These are phyloP conservation scores for Isotomurus palustris DNA, from an alignment of 2,888 invertebrate species.

Conservation along the genomic window DNA sequence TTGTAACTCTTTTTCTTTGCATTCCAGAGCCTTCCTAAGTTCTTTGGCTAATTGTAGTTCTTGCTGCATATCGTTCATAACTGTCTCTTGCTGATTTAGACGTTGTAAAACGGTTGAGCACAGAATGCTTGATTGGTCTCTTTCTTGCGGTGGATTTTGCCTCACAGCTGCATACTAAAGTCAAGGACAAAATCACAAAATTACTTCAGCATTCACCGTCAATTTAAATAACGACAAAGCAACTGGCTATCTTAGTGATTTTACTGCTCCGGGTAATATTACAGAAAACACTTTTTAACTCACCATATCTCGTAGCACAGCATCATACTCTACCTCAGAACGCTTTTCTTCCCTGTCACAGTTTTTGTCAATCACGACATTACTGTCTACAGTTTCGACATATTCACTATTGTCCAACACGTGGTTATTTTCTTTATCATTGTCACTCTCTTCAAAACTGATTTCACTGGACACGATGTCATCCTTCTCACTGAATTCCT, in stretches of 20 bases:
- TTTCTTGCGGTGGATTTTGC: neutral
- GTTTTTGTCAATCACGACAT: neutral
- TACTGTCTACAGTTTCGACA: neutral
- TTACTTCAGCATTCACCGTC: neutral
- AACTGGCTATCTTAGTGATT: too few species aligned
- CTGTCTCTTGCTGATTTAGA: neutral
- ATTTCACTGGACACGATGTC: too few species aligned
- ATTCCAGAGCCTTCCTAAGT: neutral
- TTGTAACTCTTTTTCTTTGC: neutral
- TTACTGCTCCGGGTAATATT: too few species aligned
- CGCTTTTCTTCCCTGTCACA: neutral
- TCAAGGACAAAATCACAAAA: neutral
- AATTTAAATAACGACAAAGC: neutral
- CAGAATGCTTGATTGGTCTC: neutral
- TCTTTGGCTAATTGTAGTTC: neutral
- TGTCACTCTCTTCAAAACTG: neutral
- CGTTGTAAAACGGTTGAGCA: neutral
- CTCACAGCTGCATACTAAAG: neutral
- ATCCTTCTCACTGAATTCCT: too few species aligned
- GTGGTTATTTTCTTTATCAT: neutral
- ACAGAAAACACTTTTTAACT: too few species aligned
- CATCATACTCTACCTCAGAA: too few species aligned
- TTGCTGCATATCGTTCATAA: neutral
- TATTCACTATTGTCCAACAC: slow-evolving; percentile 4
- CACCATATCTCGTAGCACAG: too few species aligned